Conservation (phyloP, 2,113 vertebrate species). For the Coreoperca whiteheadi region DNA sequence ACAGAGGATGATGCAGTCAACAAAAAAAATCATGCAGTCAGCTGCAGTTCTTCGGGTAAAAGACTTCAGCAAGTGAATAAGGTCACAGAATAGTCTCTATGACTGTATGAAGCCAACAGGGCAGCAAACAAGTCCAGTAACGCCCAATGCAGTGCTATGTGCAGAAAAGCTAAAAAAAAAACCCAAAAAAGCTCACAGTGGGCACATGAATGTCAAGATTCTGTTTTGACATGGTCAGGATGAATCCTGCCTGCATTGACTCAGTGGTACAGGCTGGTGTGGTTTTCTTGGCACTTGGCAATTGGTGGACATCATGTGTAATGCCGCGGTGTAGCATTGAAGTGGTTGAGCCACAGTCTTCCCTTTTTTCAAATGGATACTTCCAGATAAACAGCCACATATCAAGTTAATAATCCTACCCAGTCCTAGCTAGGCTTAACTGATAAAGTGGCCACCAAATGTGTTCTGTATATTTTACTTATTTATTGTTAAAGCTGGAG, state of each 20-base stretch:
- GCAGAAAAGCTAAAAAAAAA: constrained; percentile 11
- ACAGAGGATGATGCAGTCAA: constrained; percentile 9
- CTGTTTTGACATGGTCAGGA: constrained; percentile 16
- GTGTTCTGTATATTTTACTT: not conserved
- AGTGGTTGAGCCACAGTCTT: not conserved
- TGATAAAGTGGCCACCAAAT: not conserved
- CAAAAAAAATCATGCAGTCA: constrained; percentile 13
- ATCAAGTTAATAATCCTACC: not conserved
- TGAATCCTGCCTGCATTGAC: not conserved
- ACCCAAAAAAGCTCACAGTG: not conserved
- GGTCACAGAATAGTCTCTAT: constrained; percentile 49
- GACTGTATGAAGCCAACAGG: constrained; percentile 11
- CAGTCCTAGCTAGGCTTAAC: not conserved
- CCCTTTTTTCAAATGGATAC: not conserved
- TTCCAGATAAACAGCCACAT: not conserved
- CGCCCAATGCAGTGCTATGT: constrained; percentile 26
- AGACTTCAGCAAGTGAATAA: constrained; percentile 50
- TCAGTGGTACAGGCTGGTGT: not conserved
- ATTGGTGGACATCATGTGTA: not conserved
- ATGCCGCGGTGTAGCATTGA: not conserved
- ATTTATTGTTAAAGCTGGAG: not conserved
- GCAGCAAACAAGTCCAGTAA: constrained; percentile 8
- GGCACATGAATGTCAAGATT: not conserved
- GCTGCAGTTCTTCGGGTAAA: constrained; percentile 25
- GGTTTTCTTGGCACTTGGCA: constrained; percentile 1